phyloP scores from a whole-genome alignment of 2,797 vertebrate genomes.

The Brachyalestes nurse region DNA sequence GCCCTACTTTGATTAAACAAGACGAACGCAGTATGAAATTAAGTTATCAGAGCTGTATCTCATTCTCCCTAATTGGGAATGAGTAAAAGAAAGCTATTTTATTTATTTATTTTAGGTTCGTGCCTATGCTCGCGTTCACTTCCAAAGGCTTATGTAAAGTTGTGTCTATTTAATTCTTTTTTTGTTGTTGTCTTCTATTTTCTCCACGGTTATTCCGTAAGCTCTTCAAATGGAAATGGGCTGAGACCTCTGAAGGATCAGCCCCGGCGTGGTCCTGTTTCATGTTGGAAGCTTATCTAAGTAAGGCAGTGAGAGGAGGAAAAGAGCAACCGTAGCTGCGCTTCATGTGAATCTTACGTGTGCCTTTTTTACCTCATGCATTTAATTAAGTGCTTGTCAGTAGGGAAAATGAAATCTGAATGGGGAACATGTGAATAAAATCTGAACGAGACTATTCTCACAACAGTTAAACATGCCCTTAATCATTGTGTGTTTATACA shows the following conservation, averaged over 20 bases:
- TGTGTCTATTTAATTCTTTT: neutral
- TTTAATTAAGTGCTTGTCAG: neutral
- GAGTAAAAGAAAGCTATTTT: neutral
- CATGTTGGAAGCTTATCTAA: conserved; percentile 17
- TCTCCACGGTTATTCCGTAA: conserved; percentile 19
- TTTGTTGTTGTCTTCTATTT: neutral
- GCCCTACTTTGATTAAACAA: neutral
- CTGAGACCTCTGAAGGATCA: conserved; percentile 11
- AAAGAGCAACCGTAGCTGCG: neutral
- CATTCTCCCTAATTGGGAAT: neutral
- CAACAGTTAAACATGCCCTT: neutral
- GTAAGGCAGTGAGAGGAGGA: neutral
- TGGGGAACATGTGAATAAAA: neutral
- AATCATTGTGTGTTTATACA: neutral
- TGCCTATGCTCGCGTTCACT: neutral
- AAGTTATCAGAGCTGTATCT: neutral
- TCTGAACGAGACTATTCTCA: neutral
- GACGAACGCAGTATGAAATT: neutral
- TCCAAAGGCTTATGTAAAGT: conserved; percentile 34
- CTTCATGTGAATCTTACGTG: neutral
- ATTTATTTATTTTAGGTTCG: neutral
- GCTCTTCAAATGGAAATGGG: conserved; percentile 43
- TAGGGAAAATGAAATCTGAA: neutral
- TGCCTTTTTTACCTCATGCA: neutral
- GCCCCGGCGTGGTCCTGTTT: neutral